Conservation (phyloP, 2,888 invertebrate genomes). For the Phortica okadai region DNA sequence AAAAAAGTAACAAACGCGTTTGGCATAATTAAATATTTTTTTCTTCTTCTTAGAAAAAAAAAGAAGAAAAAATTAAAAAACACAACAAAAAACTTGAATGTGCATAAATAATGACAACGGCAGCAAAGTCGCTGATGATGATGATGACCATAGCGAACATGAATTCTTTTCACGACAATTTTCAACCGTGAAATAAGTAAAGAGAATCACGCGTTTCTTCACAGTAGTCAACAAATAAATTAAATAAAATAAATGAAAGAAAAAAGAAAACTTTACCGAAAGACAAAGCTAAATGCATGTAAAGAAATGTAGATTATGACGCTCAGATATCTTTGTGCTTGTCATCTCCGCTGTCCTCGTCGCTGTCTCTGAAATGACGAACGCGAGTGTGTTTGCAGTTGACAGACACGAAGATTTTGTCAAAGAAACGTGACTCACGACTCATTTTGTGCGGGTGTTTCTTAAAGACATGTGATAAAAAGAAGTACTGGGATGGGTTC, state of each 20-base stretch:
- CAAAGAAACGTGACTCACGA: constrained; percentile 27
- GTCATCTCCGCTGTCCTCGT: neutral
- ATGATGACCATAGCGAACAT: neutral
- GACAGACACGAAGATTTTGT: neutral
- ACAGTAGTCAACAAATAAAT: constrained; percentile 17
- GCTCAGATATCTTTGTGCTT: constrained; percentile 7
- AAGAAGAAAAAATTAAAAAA: neutral
- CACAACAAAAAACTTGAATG: neutral
- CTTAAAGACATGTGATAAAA: neutral
- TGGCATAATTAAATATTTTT: constrained; percentile 55
- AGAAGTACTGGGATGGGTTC: neutral
- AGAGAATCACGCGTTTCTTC: neutral
- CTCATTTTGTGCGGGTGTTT: constrained; percentile 16
- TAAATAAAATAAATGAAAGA: constrained; percentile 5
- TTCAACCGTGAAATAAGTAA: too few species aligned
- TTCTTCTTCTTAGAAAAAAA: neutral
- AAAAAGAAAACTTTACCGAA: neutral
- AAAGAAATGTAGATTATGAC: constrained; percentile 27
- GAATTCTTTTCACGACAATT: neutral
- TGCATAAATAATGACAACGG: constrained; percentile 55
- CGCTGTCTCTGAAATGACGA: neutral
- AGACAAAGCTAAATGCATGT: constrained; percentile 8
- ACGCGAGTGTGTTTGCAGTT: neutral
- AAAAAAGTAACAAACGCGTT: constrained; percentile 46
- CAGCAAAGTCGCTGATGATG: neutral